Percentiles rank a stretch among this genome's conserved stretches.
phyloP scores from a whole-genome alignment of 2,797 vertebrate genomes.

The Xerus rutilus region DNA sequence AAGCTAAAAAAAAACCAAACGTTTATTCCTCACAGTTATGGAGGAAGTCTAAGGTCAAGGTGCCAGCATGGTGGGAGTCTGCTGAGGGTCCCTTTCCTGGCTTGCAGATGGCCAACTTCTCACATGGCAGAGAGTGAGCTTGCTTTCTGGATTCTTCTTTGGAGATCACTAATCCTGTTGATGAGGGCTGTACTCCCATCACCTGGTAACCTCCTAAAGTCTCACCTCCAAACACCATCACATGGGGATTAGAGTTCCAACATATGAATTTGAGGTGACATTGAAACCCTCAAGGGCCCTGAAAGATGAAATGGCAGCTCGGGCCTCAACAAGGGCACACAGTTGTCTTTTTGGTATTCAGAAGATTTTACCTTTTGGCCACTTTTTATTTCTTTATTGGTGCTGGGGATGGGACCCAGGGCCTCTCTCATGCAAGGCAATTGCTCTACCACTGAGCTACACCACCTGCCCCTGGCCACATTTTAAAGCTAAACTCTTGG shows the following conservation, averaged over 20 bases:
- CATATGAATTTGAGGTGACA: neutral
- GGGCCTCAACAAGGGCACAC: fast-evolving
- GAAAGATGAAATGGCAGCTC: neutral
- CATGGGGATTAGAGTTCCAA: neutral
- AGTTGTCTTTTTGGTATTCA: neutral
- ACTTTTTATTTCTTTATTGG: neutral
- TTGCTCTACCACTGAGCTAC: neutral
- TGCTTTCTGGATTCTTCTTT: neutral
- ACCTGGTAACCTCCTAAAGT: neutral
- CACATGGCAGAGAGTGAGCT: neutral
- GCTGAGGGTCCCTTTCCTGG: neutral
- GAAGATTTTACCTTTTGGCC: neutral
- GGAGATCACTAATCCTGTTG: neutral
- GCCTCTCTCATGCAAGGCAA: neutral
- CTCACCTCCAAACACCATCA: neutral
- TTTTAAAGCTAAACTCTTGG: neutral
- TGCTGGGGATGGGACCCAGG: neutral
- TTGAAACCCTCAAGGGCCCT: too few species aligned
- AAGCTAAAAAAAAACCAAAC: neutral
- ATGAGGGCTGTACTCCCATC: neutral
- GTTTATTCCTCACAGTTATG: neutral
- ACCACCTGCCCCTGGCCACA: neutral
- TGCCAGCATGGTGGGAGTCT: neutral
- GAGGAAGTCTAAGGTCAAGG: neutral
- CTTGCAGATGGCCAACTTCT: neutral